These are phyloP conservation scores for Uropetala carovei DNA, from an alignment of 2,888 invertebrate species.

Conservation along the genomic window DNA sequence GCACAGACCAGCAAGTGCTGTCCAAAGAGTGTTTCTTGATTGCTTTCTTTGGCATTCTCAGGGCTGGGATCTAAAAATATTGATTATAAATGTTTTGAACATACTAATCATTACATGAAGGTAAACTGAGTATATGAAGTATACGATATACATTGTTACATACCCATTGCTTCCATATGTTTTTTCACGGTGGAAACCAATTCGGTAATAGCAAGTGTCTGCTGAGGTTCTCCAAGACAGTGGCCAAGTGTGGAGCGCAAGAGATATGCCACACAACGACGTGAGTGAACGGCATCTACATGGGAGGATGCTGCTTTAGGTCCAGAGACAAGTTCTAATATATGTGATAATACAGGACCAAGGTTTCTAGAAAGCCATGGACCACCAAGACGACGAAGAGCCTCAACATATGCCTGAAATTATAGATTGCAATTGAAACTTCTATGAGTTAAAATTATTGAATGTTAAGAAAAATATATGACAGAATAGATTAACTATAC, in stretches of 20 bases:
- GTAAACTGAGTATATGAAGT: not conserved
- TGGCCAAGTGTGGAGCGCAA: constrained; percentile 93
- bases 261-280: constrained; percentile 98
- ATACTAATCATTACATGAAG: not conserved
- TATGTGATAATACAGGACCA: constrained; percentile 89
- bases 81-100: not conserved
- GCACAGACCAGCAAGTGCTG: constrained; percentile 95
- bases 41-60: constrained; percentile 93
- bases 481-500: constrained; percentile 41
- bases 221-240: constrained; percentile 97
- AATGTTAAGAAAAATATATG: constrained; percentile 55
- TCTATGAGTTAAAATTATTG: constrained; percentile 23
- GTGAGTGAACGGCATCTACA: constrained; percentile 97
- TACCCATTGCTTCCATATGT: constrained; percentile 93
- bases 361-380: constrained; percentile 97
- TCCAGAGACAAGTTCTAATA: constrained; percentile 93
- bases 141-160: constrained; percentile 64
- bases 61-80: constrained; percentile 86
- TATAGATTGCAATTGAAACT: constrained; percentile 66
- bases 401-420: constrained; percentile 93
- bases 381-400: constrained; percentile 95
- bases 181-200: constrained; percentile 93
- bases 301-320: constrained; percentile 97
- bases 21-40: constrained; percentile 92
- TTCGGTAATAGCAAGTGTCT: constrained; percentile 96